phyloP scores from a whole-genome alignment of 2,888 invertebrate genomes.

The Sminthurides aquaticus region DNA sequence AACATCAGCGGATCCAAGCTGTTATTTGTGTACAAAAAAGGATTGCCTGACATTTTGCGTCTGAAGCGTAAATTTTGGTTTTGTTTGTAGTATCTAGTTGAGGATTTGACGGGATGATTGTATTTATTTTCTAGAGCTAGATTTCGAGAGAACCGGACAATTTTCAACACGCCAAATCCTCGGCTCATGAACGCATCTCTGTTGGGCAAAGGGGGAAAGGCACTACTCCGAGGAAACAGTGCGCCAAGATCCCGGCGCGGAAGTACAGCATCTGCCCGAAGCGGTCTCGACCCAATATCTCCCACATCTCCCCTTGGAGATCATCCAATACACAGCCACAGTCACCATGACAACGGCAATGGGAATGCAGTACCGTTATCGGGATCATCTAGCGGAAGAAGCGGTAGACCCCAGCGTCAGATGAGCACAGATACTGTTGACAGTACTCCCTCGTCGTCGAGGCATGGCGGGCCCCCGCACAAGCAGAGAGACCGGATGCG shows the following conservation, averaged over 20 bases:
- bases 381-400: conserved; percentile 17
- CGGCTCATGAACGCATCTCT: conserved; percentile 68
- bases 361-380: conserved; percentile 9
- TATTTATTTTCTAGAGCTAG: conserved; percentile 62
- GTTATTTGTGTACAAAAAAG: too few species aligned
- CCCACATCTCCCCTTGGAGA: conserved; percentile 13
- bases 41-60: too few species aligned
- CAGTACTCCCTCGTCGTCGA: conserved; percentile 4
- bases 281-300: conserved; percentile 23
- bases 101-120: conserved; percentile 1
- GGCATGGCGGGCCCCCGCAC: not conserved
- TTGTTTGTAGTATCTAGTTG: too few species aligned
- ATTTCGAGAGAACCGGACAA: conserved; percentile 84
- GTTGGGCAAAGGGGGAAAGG: conserved; percentile 40
- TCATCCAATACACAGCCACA: not conserved
- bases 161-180: conserved; percentile 89
- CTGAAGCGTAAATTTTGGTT: too few species aligned
- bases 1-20: too few species aligned
- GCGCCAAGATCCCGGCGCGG: conserved; percentile 35
- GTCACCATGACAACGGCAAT: conserved; percentile 4
- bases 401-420: conserved; percentile 13
- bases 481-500: conserved; percentile 12
- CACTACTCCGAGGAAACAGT: conserved; percentile 38
- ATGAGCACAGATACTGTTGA: conserved; percentile 19
- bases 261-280: conserved; percentile 33